Evolutionary conservation across 2,797 vertebrate genomes (phyloP).

Genomic region (Neosilurus mollespiculum): DNA sequence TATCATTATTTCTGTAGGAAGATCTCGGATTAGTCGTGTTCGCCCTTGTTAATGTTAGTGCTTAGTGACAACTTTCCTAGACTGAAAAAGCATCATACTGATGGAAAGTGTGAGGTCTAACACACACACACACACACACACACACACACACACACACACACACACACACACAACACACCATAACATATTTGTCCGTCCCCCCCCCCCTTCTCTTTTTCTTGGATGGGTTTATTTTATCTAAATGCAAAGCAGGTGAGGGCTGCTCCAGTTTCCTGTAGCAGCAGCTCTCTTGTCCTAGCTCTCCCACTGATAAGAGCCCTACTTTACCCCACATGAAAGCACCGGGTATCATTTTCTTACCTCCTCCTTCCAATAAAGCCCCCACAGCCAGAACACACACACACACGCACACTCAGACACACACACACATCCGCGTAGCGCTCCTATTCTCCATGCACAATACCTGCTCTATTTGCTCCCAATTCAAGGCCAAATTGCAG

Average conservation of each 20-base stretch:
- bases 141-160: constrained; percentile 62
- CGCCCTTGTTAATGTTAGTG: not conserved
- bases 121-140: constrained; percentile 63
- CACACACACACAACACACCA: constrained; percentile 58
- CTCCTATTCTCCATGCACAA: constrained; percentile 72
- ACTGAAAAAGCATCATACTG: constrained; percentile 35
- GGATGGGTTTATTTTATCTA: constrained; percentile 79
- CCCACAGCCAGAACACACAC: constrained; percentile 65
- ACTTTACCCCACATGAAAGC: constrained; percentile 86
- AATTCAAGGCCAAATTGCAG: constrained; percentile 91
- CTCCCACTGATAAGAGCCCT: constrained; percentile 82
- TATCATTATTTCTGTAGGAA: not conserved
- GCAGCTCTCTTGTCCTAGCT: constrained; percentile 83
- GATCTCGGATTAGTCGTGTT: not conserved
- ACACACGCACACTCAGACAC: constrained; percentile 63
- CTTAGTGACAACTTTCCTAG: constrained; percentile 29
- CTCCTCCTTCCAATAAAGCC: constrained; percentile 75
- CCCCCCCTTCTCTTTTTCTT: constrained; percentile 64
- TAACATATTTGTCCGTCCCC: constrained; percentile 58
- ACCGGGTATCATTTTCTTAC: constrained; percentile 78
- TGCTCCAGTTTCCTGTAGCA: constrained; percentile 79
- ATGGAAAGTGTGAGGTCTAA: constrained; percentile 41
- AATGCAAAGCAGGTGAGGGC: constrained; percentile 86
- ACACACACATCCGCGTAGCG: constrained; percentile 36
- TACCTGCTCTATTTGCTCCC: constrained; percentile 91